Base-by-base conservation (phyloP, 2,797 vertebrate genomes). In the Acomys russatus region DNA sequence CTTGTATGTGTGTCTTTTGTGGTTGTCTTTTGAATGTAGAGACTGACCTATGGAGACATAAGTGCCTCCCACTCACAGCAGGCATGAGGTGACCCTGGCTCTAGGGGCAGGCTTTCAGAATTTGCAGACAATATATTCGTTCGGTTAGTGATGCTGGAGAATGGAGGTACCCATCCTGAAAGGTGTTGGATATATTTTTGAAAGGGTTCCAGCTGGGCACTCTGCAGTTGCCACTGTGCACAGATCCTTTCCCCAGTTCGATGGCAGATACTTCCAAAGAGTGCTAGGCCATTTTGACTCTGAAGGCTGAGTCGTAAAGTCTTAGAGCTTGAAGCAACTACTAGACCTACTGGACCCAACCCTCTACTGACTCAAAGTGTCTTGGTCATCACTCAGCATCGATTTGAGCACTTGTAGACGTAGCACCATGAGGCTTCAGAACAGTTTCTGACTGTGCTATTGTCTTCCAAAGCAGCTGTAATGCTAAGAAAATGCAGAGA, bases 111-210 rank as follows among this genome's bases (percentile, higher is more conserved):
- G 28, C 8, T 86, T 95, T 86, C 89, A 92, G 4, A 10, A 35
- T 8, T 9, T 22, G 38, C 44, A 44, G 44, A 68, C 38, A 54
- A 56, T 22, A 25, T 51, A 33, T 83, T 82, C 44, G 86, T 92
- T 80, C 64, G 76, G 2, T n/a, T 28, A 71, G 18, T 51, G 59
- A 33, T 63, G 90, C 94, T 83, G 93, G 68, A 93, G 68, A 70
- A 95, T 18, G 23, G 1, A 22, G 12, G 17, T 88, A 54, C 59
- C 28, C 25, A 73, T 49, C 54, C 87, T 92, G 80, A 92, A 94
- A 74, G 44, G 22, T 7, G 2, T 86, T n/a, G 63, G 49, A 49
- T 6, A 59, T 54, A 76, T 88, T 89, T 77, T 28, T 5, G 61
- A 4, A 23, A 76, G n/a, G 28, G 23, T 38, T 78, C 66, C 38